These are phyloP conservation scores for Ecliptopera silaceata DNA, from an alignment of 2,888 invertebrate genomes.

Conservation along the genomic window DNA sequence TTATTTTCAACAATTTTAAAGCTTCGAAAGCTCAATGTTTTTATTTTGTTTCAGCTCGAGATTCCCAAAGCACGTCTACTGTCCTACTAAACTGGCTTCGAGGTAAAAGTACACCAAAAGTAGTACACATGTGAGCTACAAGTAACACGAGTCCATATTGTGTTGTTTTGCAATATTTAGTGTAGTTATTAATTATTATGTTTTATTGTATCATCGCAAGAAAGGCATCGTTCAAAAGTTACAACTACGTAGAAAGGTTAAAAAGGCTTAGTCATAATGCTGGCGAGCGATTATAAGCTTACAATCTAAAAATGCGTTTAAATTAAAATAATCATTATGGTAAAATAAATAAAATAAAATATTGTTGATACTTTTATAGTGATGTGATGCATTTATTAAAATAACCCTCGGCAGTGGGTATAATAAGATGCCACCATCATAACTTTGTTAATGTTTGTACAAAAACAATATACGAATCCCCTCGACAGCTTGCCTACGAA, in stretches of 20 bases:
- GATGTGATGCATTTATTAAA: slow-evolving; percentile 51
- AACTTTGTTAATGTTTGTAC: slow-evolving; percentile 54
- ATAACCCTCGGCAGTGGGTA: slow-evolving; percentile 9
- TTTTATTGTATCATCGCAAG: no score
- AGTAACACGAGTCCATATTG: neutral
- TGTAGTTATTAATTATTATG: neutral
- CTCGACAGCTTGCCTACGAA: slow-evolving; percentile 51
- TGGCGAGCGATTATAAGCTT: no score
- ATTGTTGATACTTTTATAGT: slow-evolving; percentile 18
- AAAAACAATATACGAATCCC: slow-evolving; percentile 54
- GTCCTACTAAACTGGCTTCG: slow-evolving; percentile 92
- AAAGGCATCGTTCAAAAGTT: no score
- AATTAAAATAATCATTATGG: no score
- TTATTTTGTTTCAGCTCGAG: slow-evolving; percentile 84
- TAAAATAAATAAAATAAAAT: neutral
- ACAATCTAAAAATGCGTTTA: neutral
- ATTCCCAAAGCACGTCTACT: slow-evolving; percentile 90
- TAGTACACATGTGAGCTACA: slow-evolving; percentile 76
- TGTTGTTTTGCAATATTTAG: neutral
- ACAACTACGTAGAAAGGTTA: no score
- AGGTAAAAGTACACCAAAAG: slow-evolving; percentile 89
- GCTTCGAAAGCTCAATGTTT: neutral
- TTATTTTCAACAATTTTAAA: no score
- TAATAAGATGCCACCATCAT: slow-evolving; percentile 51
- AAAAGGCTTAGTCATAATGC: no score